Conservation (phyloP, 2,113 vertebrate species). For the Artemisiospiza belli region DNA sequence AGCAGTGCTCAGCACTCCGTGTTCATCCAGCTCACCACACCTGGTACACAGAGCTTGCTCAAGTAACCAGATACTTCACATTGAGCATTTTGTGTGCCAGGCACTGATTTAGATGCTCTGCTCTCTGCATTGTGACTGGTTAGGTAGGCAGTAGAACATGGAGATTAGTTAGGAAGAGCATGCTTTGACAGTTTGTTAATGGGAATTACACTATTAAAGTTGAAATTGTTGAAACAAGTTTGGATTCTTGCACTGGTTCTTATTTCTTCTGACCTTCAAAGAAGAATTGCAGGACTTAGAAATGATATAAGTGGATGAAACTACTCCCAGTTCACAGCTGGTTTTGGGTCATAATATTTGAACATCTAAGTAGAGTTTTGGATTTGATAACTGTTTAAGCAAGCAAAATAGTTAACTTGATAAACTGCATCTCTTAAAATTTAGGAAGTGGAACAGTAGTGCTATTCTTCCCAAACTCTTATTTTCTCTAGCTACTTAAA, state of each 20-base stretch:
- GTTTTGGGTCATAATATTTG: not conserved
- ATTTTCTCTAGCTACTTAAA: not conserved
- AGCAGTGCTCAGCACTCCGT: not conserved
- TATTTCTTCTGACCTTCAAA: constrained; percentile 3
- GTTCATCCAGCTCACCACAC: not conserved
- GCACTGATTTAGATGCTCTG: not conserved
- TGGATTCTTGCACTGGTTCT: not conserved
- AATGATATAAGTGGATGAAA: not conserved
- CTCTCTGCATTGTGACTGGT: not conserved
- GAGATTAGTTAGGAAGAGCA: not conserved
- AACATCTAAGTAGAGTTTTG: not conserved
- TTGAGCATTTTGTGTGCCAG: not conserved
- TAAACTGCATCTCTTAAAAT: not conserved
- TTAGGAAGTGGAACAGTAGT: not conserved
- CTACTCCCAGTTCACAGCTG: not conserved
- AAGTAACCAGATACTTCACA: not conserved
- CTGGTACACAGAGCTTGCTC: not conserved
- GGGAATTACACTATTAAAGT: constrained; percentile 1
- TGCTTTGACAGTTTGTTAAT: not conserved
- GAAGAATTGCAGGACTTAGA: not conserved
- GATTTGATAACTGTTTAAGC: not conserved
- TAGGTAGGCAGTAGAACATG: not conserved
- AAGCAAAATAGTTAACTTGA: not conserved
- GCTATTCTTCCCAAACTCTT: not conserved
- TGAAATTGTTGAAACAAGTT: not conserved